Evolutionary conservation across 2,797 vertebrate genomes (phyloP), one percentile per base, ranked within the genome.

Genomic region (Acestrorhynchus altus): DNA sequence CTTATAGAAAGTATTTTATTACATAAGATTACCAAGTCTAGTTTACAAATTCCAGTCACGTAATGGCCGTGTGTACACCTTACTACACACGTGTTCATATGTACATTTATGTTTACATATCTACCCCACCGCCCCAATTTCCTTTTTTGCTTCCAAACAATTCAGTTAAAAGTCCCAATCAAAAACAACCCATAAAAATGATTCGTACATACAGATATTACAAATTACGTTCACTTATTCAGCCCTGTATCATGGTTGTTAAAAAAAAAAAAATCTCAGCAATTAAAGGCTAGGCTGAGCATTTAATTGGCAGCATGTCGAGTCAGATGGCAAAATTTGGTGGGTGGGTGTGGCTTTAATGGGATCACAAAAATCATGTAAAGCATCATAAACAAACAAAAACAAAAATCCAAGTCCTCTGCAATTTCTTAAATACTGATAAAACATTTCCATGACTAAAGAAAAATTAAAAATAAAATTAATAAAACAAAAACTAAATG

Each of bases 401-500:
- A 89, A 84, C 77, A 85, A 87, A 84, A 89, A 80, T 35, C 31
- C 31, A 35, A 84, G 78, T 91, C 86, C 85, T 88, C 81, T 87
- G 87, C 80, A 87, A 88, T 84, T 77, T 94, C 95, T 96, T 96
- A 98, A 98, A 98, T 98, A 98, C 95, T 97, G 95, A 95, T 89
- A 91, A 85, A 93, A 89, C 81, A 87, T 86, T 87, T 90, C 87
- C 84, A 88, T 84, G 71, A 88, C 78, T 80, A 83, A 82, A 35
- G 78, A 87, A 82, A 85, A 84, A 81, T 84, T 79, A 78, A 87
- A 87, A 88, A 77, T 78, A 84, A 84, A 82, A 84, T 84, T 91
- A 95, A 90, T 87, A 91, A 93, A 93, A 93, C 92, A 90, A 94
- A 94, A 93, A 94, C 94, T 91, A n/a, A n/a, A 86, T 80, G 81